These are phyloP conservation scores for Sardina pilchardus DNA, from an alignment of 2,113 vertebrate species.

Conservation along the genomic window DNA sequence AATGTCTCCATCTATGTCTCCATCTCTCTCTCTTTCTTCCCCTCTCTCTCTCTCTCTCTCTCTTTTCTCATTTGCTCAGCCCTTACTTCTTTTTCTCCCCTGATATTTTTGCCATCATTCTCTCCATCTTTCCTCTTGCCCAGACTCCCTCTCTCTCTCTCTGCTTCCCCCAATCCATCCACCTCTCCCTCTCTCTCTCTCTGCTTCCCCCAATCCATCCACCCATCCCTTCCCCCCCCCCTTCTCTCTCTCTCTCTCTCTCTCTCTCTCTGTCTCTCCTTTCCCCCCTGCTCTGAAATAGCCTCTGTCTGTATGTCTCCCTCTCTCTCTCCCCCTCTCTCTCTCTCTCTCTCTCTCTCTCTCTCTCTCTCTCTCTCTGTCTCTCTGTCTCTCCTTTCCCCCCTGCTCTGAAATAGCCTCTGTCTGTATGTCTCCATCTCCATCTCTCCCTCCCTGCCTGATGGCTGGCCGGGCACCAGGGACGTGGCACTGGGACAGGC, in stretches of 20 bases:
- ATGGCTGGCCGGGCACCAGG: background rate
- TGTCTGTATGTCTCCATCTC: background rate
- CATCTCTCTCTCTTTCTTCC: constrained; percentile 28
- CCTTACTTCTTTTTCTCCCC: constrained; percentile 48
- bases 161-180: constrained; percentile 6
- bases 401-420: too few species aligned
- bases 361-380: constrained; percentile 45
- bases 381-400: background rate
- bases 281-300: too few species aligned
- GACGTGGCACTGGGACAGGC: background rate
- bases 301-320: background rate
- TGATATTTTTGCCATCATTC: constrained; percentile 26
- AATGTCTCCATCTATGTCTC: constrained; percentile 25
- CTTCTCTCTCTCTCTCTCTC: constrained; percentile 40
- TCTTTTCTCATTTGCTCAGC: constrained; percentile 26
- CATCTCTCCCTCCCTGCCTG: background rate
- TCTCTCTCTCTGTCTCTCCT: background rate
- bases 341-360: constrained; percentile 45
- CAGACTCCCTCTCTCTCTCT: constrained; percentile 41
- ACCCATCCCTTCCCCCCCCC: too few species aligned
- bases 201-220: too few species aligned
- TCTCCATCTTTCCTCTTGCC: constrained; percentile 40
- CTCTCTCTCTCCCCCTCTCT: background rate
- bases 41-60: constrained; percentile 1
- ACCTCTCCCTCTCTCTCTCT: too few species aligned